Percentiles rank a stretch among this genome's conserved stretches.
Evolutionary conservation across 2,113 vertebrate genomes (phyloP).

Genomic region (Forbesichthys agassizii): DNA sequence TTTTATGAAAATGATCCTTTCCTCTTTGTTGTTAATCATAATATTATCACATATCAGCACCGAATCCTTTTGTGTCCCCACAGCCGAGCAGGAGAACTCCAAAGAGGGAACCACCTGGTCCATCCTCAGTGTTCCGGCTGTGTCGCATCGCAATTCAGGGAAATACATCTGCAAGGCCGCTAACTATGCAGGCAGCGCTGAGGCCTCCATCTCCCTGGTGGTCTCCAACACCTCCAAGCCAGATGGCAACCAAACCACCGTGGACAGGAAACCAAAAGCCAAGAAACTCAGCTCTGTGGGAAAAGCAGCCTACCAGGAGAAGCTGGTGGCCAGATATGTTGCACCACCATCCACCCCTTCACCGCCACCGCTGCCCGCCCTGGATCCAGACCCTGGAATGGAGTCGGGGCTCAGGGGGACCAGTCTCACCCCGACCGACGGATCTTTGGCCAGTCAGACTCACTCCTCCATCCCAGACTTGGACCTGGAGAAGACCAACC

Average conservation of each 20-base stretch:
- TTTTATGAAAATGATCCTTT: background rate
- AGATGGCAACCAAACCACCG: conserved; percentile 67
- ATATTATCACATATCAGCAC: background rate
- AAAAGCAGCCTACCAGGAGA: conserved; percentile 86
- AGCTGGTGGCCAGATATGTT: conserved; percentile 81
- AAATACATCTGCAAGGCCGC: conserved; percentile 93
- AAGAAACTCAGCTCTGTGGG: conserved; percentile 69
- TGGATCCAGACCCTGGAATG: conserved; percentile 47
- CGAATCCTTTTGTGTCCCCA: conserved; percentile 29
- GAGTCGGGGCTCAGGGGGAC: conserved; percentile 51
- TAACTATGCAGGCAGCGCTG: conserved; percentile 88
- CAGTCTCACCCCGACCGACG: conserved; percentile 60
- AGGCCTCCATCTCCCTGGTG: conserved; percentile 86
- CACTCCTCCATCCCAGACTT: conserved; percentile 62
- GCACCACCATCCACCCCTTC: conserved; percentile 64
- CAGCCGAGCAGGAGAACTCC: conserved; percentile 91
- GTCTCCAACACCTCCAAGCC: conserved; percentile 81
- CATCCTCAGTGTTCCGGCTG: conserved; percentile 85
- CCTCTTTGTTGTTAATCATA: too few relatives aligned
- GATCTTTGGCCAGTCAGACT: conserved; percentile 54
- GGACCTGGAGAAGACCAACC: conserved; percentile 75
- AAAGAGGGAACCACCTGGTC: conserved; percentile 92
- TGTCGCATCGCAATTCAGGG: conserved; percentile 87
- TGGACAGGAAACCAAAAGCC: conserved; percentile 65
- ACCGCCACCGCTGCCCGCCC: conserved; percentile 7